These are phyloP conservation scores for Trinorchestia longiramus DNA, from an alignment of 1,140 invertebrate genomes.

Conservation along the genomic window DNA sequence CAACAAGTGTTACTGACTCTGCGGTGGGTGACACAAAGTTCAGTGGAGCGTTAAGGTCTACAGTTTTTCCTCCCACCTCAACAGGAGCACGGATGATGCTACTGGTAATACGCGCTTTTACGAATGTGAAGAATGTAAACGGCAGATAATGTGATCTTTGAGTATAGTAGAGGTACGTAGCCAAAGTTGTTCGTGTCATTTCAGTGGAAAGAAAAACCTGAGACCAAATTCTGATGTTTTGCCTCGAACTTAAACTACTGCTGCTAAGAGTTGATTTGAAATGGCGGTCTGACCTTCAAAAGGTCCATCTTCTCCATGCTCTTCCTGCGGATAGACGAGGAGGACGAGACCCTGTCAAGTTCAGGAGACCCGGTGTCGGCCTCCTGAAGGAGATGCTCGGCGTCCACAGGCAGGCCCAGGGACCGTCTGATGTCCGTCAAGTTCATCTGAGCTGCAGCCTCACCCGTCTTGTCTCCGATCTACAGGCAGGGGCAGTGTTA, in stretches of 20 bases:
- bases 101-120: no score
- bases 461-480: constrained; percentile 57
- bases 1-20: neutral
- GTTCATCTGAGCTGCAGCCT: constrained; percentile 57
- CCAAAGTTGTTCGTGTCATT: no score
- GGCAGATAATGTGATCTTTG: no score
- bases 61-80: no score
- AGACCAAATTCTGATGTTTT: neutral
- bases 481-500: neutral
- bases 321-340: constrained; percentile 76
- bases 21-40: neutral
- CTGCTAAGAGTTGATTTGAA: neutral
- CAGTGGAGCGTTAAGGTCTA: no score
- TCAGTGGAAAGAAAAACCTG: neutral
- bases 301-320: constrained; percentile 97
- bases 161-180: no score
- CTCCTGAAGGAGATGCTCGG: constrained; percentile 33
- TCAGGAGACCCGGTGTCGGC: constrained; percentile 62
- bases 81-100: no score
- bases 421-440: constrained; percentile 54
- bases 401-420: constrained; percentile 48
- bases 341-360: constrained; percentile 49
- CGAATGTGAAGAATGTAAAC: no score
- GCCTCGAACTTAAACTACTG: neutral
- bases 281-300: constrained; percentile 79